These are phyloP conservation scores for Mermis nigrescens DNA, from an alignment of 2,888 invertebrate genomes.

Conservation along the genomic window DNA sequence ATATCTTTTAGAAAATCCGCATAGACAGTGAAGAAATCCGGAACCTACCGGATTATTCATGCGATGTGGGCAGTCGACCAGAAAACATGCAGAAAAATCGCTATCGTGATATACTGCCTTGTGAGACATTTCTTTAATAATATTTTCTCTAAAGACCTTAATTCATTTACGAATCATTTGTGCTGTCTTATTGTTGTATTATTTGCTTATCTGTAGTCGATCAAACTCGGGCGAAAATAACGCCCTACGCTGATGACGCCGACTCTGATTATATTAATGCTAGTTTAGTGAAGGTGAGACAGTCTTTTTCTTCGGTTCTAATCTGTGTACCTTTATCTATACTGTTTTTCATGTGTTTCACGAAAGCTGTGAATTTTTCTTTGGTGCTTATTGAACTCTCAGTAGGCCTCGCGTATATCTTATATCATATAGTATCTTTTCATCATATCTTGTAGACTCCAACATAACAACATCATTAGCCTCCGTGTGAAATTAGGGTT, in stretches of 20 bases:
- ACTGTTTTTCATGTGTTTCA: too few relatives aligned
- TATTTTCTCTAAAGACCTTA: not conserved
- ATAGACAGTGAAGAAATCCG: not conserved
- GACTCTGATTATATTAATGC: conserved; percentile 24
- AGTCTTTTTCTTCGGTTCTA: not conserved
- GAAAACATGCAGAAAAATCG: conserved; percentile 19
- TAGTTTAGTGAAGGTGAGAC: conserved; percentile 20
- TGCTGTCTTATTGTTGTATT: not conserved
- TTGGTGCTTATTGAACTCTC: too few relatives aligned
- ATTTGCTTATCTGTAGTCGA: conserved; percentile 20
- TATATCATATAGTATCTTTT: too few relatives aligned
- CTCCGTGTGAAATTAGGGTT: too few relatives aligned
- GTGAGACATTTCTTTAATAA: conserved; percentile 14
- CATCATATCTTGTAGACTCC: too few relatives aligned
- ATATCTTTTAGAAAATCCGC: conserved; percentile 1
- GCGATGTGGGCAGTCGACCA: not conserved
- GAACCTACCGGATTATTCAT: not conserved
- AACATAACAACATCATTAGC: too few relatives aligned
- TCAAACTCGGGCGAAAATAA: conserved; percentile 19
- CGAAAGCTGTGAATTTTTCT: too few relatives aligned
- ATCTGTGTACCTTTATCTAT: too few relatives aligned
- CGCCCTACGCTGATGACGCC: not conserved
- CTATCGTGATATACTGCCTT: conserved; percentile 24
- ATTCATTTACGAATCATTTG: not conserved
- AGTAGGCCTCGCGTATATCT: too few relatives aligned